Conservation (phyloP, 1,140 invertebrate species). For the Aphelinus certus region DNA sequence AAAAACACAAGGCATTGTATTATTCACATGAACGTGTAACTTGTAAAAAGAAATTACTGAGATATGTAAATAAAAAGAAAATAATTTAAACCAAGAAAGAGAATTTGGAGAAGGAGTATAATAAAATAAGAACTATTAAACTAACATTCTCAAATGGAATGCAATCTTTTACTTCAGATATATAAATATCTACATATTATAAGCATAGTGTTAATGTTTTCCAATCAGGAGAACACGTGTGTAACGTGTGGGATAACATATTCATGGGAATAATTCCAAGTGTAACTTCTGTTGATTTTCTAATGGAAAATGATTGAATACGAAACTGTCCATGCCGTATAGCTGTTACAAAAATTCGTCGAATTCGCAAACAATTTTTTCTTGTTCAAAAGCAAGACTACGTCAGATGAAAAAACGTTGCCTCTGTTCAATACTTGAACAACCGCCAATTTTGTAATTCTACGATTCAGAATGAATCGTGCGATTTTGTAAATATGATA, state of each 20-base stretch:
- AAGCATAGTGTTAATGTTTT: slow-evolving; percentile 9
- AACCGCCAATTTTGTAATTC: slow-evolving; percentile 38
- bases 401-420: slow-evolving; percentile 31
- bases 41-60: slow-evolving; percentile 30
- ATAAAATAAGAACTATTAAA: background rate
- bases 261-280: too few relatives aligned
- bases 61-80: slow-evolving; percentile 28
- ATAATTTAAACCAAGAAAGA: slow-evolving; percentile 4
- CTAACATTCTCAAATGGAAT: slow-evolving; percentile 21
- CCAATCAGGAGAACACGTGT: background rate
- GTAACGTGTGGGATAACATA: background rate
- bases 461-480: slow-evolving; percentile 12
- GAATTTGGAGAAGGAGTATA: background rate
- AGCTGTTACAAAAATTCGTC: too few relatives aligned
- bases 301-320: slow-evolving; percentile 13
- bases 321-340: too few relatives aligned
- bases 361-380: too few relatives aligned
- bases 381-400: too few relatives aligned
- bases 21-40: background rate
- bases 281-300: slow-evolving; percentile 5
- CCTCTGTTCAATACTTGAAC: slow-evolving; percentile 57
- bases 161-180: slow-evolving; percentile 39
- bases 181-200: slow-evolving; percentile 35
- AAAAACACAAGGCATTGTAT: slow-evolving; percentile 11
- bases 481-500: slow-evolving; percentile 36